A percentile compares a stretch with the other conserved stretches of the same genome.
These are phyloP conservation scores for Sarcophaga variegata DNA, from an alignment of 2,888 invertebrate genomes.

Conservation along the genomic window DNA sequence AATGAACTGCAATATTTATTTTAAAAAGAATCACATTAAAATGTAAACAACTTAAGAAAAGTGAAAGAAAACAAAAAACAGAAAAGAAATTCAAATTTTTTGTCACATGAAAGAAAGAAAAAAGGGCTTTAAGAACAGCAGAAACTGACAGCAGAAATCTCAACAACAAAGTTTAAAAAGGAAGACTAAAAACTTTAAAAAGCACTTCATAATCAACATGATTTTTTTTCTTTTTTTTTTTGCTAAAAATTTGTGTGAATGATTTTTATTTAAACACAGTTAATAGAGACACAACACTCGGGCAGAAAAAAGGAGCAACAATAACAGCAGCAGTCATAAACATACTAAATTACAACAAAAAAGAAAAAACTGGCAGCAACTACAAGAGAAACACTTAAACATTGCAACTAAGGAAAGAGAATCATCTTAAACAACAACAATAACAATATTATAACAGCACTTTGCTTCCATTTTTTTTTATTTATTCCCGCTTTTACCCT, in stretches of 20 bases:
- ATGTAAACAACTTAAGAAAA: slow-evolving; percentile 67
- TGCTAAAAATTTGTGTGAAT: neutral
- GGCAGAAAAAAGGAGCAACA: neutral
- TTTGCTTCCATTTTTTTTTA: slow-evolving; percentile 25
- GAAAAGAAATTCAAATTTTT: slow-evolving; percentile 33
- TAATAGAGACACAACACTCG: slow-evolving; percentile 55
- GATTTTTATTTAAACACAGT: slow-evolving; percentile 20
- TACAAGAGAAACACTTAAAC: slow-evolving; percentile 48
- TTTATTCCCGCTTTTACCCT: neutral
- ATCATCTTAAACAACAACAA: slow-evolving; percentile 22
- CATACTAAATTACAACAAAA: slow-evolving; percentile 32
- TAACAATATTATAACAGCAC: slow-evolving; percentile 20
- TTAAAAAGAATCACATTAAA: slow-evolving; percentile 61
- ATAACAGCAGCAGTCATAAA: slow-evolving; percentile 27
- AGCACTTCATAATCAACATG: slow-evolving; percentile 44
- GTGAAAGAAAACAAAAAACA: slow-evolving; percentile 29
- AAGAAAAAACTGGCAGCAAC: slow-evolving; percentile 34
- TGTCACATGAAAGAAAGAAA: slow-evolving; percentile 64
- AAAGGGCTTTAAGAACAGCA: slow-evolving; percentile 52
- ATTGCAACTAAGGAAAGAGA: slow-evolving; percentile 1
- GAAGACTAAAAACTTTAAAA: slow-evolving; percentile 61
- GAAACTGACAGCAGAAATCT: slow-evolving; percentile 5
- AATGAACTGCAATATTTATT: slow-evolving; percentile 55
- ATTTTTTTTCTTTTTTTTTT: slow-evolving; percentile 10
- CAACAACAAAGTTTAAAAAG: neutral